These are phyloP conservation scores for Leucoptera coffeella DNA, from an alignment of 2,888 invertebrate genomes.

Conservation along the genomic window DNA sequence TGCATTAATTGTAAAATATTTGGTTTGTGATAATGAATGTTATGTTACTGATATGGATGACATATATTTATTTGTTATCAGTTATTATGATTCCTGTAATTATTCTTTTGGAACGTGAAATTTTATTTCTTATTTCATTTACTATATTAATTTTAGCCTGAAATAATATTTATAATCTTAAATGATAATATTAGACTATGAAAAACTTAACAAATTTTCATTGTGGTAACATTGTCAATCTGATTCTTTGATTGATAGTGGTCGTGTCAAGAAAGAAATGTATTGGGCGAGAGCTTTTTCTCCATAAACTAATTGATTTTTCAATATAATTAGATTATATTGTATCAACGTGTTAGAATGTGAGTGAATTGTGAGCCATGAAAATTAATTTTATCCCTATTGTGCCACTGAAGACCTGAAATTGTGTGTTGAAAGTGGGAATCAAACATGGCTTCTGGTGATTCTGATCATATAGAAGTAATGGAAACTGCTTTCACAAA, in stretches of 20 bases:
- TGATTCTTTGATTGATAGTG: constrained; percentile 36
- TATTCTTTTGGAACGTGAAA: too few relatives aligned
- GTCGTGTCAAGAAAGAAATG: constrained; percentile 43
- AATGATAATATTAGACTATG: too few relatives aligned
- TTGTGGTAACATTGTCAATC: constrained; percentile 27
- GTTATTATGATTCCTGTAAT: too few relatives aligned
- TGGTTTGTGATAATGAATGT: too few relatives aligned
- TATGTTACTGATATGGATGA: too few relatives aligned
- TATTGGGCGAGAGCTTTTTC: constrained; percentile 22
- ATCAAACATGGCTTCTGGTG: constrained; percentile 77
- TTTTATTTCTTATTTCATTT: too few relatives aligned
- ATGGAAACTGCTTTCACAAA: constrained; percentile 62
- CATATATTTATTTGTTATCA: too few relatives aligned
- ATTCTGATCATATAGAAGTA: constrained; percentile 73
- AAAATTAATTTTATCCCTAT: constrained; percentile 28
- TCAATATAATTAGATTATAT: constrained; percentile 49
- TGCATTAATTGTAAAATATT: too few relatives aligned
- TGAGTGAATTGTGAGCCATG: constrained; percentile 43
- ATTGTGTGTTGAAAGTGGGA: constrained; percentile 43
- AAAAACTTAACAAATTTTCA: too few relatives aligned
- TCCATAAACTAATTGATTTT: constrained; percentile 48
- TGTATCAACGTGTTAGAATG: constrained; percentile 36
- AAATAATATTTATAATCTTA: too few relatives aligned
- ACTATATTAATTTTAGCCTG: too few relatives aligned
- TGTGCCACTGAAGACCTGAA: constrained; percentile 26